Percentiles rank a stretch among this genome's conserved stretches.
Conservation (phyloP, 2,888 invertebrate genomes). For the Cheilosia grossa region DNA sequence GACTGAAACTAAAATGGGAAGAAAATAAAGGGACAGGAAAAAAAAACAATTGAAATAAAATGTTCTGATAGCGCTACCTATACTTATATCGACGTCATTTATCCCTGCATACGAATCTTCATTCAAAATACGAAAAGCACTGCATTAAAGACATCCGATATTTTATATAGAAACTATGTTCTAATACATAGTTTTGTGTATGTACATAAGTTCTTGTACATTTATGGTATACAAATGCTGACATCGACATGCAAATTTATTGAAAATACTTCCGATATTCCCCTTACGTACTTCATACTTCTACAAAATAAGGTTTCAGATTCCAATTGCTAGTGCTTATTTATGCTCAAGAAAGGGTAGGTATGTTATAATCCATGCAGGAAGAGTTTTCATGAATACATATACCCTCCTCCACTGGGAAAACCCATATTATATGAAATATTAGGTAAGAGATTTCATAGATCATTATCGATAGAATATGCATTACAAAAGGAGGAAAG, state of each 20-base stretch:
- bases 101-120: constrained; percentile 4
- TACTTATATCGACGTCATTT: neutral
- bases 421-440: constrained; percentile 15
- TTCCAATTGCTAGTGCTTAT: constrained; percentile 30
- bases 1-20: too few species aligned
- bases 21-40: too few species aligned
- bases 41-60: too few species aligned
- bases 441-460: neutral
- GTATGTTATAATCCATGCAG: constrained; percentile 18
- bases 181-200: too few species aligned
- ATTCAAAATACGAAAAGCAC: constrained; percentile 1
- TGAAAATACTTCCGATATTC: constrained; percentile 46
- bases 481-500: too few species aligned
- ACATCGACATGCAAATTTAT: constrained; percentile 57
- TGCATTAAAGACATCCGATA: constrained; percentile 1
- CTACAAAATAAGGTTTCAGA: constrained; percentile 13
- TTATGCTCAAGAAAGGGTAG: constrained; percentile 28
- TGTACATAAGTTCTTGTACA: too few species aligned
- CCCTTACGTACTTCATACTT: neutral
- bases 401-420: neutral
- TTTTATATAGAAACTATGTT: neutral
- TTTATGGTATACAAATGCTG: constrained; percentile 1
- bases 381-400: constrained; percentile 6
- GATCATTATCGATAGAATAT: constrained; percentile 15
- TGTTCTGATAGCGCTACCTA: too few species aligned